Percentiles rank a stretch among this genome's conserved stretches.
Evolutionary conservation across 2,797 vertebrate species (phyloP).

Genomic region (Acanthurus leucopareius): DNA sequence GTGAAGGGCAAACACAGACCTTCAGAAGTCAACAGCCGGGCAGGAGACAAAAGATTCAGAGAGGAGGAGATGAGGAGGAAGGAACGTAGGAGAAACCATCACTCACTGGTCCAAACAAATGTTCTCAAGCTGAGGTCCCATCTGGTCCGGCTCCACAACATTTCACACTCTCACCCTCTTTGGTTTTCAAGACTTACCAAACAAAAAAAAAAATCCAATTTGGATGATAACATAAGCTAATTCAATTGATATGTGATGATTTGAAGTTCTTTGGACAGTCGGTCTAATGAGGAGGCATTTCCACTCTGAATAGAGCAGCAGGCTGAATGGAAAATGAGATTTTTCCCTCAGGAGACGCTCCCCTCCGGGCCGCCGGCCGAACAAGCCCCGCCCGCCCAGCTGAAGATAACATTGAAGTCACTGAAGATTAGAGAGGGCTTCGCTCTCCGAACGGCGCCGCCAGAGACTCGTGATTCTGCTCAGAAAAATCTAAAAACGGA

Average conservation of each 20-base stretch:
- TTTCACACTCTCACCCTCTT: conserved; percentile 22
- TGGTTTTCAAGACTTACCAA: conserved; percentile 27
- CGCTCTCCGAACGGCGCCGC: neutral
- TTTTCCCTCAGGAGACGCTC: conserved; percentile 2
- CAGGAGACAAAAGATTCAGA: conserved; percentile 40
- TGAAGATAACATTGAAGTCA: conserved; percentile 55
- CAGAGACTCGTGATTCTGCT: conserved; percentile 14
- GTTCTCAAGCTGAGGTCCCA: conserved; percentile 18
- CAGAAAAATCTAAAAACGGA: neutral
- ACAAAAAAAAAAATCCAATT: conserved; percentile 45
- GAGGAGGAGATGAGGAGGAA: neutral
- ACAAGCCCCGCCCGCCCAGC: conserved; percentile 3
- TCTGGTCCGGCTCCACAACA: neutral
- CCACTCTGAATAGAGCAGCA: conserved; percentile 32
- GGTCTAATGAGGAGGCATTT: conserved; percentile 44
- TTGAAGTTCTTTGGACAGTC: conserved; percentile 44
- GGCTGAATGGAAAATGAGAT: conserved; percentile 40
- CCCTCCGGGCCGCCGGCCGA: neutral
- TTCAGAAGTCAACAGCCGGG: conserved; percentile 41
- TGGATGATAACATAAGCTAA: conserved; percentile 29
- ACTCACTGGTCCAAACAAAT: conserved; percentile 22
- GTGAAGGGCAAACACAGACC: conserved; percentile 48
- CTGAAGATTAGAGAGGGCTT: conserved; percentile 47
- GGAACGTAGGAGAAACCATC: conserved; percentile 44
- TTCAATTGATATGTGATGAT: conserved; percentile 41